A percentile compares a stretch with the other conserved stretches of the same genome.
phyloP scores from a whole-genome alignment of 2,113 vertebrate species.

The Gopherus evgoodei region DNA sequence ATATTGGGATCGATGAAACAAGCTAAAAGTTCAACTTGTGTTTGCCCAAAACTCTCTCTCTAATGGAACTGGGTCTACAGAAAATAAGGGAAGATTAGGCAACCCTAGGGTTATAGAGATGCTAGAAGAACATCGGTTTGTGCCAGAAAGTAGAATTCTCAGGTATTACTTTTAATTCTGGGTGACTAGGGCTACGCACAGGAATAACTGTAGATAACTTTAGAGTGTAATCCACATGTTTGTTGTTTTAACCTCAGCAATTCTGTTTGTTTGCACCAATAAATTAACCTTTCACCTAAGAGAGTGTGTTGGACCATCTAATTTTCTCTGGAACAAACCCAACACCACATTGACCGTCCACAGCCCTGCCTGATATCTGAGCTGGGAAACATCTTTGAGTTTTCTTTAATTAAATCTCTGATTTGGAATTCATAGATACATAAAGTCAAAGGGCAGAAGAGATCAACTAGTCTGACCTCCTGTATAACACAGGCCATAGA shows the following conservation, averaged over 20 bases:
- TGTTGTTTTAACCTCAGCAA: background rate
- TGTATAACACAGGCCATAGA: background rate
- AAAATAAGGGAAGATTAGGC: background rate
- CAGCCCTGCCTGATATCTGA: background rate
- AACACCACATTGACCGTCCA: background rate
- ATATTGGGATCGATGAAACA: background rate
- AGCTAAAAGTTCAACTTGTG: background rate
- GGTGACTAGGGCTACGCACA: background rate
- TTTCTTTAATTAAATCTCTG: constrained; percentile 57
- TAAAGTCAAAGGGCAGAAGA: background rate
- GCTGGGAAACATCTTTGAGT: background rate
- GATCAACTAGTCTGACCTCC: background rate
- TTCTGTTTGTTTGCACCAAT: background rate
- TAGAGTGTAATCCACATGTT: background rate
- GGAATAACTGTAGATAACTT: background rate
- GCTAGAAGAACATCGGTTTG: background rate
- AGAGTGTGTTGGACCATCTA: accelerated
- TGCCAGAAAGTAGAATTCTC: background rate
- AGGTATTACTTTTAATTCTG: background rate
- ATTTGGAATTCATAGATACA: background rate
- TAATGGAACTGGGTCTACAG: background rate
- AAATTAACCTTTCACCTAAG: background rate
- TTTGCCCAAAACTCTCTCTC: background rate
- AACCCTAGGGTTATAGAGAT: background rate
- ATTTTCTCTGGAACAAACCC: background rate